These are phyloP conservation scores for Bombus pascuorum DNA, from an alignment of 1,140 invertebrate genomes.

Conservation along the genomic window DNA sequence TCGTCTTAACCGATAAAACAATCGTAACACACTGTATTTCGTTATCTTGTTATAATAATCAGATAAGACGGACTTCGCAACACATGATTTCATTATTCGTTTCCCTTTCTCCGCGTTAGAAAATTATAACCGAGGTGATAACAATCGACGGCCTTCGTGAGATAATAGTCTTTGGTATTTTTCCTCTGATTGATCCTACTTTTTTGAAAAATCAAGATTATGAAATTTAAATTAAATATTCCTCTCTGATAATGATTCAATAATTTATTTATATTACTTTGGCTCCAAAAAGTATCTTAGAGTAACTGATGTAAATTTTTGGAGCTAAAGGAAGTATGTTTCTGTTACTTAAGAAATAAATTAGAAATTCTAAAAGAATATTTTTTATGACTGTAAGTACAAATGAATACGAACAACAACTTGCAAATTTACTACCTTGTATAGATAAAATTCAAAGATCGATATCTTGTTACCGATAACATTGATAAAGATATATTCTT, in stretches of 20 bases:
- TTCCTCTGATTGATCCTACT: background rate
- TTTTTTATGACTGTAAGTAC: background rate
- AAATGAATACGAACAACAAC: background rate
- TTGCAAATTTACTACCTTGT: background rate
- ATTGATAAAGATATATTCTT: background rate
- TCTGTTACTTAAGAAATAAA: background rate
- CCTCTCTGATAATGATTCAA: too few relatives aligned
- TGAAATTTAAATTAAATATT: background rate
- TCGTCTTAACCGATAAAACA: conserved; percentile 31
- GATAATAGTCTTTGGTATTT: background rate
- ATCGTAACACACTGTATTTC: conserved; percentile 39
- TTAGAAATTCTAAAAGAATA: background rate
- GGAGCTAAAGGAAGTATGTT: background rate
- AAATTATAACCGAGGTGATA: conserved; percentile 18
- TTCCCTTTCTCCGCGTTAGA: background rate
- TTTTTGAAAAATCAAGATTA: background rate
- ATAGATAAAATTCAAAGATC: background rate
- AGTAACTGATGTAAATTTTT: background rate
- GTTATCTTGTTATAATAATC: background rate
- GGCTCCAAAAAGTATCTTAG: too few relatives aligned
- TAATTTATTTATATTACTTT: background rate
- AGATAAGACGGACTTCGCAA: background rate
- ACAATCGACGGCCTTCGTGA: background rate
- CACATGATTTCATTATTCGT: background rate
- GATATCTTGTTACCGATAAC: background rate